Evolutionary conservation across 2,888 invertebrate genomes (phyloP).

Genomic region (Ormyrus rosae): DNA sequence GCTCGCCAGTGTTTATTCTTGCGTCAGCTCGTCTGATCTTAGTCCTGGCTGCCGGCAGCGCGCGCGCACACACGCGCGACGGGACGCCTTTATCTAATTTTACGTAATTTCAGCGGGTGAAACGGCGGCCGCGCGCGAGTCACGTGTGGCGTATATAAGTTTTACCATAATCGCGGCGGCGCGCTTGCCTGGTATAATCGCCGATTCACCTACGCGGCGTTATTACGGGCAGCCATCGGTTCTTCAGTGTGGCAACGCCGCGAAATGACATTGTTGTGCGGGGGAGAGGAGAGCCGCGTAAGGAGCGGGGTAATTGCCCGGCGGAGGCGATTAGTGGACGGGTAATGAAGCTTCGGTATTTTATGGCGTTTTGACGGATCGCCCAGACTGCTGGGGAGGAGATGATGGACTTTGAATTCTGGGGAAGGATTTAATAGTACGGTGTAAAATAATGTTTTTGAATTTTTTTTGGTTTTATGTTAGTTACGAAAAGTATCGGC

Average conservation of each 20-base stretch:
- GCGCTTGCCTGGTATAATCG: neutral
- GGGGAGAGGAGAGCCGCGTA: too few species aligned
- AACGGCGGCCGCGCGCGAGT: conserved; percentile 7
- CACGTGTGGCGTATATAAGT: neutral
- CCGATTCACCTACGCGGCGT: neutral
- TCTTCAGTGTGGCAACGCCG: conserved; percentile 7
- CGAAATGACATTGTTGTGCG: neutral
- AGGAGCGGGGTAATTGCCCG: too few species aligned
- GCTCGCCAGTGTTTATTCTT: neutral
- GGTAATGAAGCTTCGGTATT: too few species aligned
- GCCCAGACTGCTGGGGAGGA: too few species aligned
- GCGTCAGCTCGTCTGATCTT: neutral
- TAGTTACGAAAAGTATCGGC: too few species aligned
- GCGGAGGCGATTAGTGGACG: too few species aligned
- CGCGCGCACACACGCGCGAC: neutral
- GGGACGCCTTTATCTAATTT: conserved; percentile 43
- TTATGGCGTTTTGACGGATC: too few species aligned
- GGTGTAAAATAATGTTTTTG: too few species aligned
- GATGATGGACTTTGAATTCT: too few species aligned
- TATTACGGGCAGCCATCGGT: neutral
- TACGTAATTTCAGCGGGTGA: conserved; percentile 36
- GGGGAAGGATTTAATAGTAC: too few species aligned
- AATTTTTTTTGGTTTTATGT: too few species aligned
- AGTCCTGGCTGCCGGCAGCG: neutral
- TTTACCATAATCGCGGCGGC: conserved; percentile 18